phyloP scores from a whole-genome alignment of 64 coral and sea anemone species.

The Porites australiensis region DNA sequence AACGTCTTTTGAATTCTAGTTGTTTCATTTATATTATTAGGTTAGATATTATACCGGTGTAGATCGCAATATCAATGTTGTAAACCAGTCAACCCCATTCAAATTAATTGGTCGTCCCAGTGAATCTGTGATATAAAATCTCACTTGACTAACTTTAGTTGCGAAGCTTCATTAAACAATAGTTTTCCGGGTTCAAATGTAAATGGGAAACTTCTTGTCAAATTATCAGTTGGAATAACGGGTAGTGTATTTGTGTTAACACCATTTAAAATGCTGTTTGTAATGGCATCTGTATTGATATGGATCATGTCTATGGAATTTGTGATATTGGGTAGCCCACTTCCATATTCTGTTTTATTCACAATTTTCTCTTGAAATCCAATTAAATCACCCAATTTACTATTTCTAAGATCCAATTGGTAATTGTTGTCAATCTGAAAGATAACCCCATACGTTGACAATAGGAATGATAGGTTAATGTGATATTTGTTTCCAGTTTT shows the following conservation, averaged over 20 bases:
- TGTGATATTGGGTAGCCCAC: too few species aligned
- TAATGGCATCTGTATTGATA: not conserved
- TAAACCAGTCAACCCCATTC: conserved; percentile 42
- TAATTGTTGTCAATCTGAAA: too few species aligned
- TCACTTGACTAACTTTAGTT: conserved; percentile 15
- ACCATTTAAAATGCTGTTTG: conserved; percentile 14
- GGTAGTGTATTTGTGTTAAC: conserved; percentile 15
- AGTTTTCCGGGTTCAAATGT: not conserved
- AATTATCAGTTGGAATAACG: conserved; percentile 35
- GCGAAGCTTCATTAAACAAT: not conserved
- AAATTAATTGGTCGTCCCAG: conserved; percentile 18
- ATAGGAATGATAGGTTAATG: too few species aligned
- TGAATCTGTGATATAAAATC: conserved; percentile 40
- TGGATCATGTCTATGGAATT: too few species aligned
- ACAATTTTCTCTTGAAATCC: too few species aligned
- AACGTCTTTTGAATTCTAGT: conserved; percentile 26
- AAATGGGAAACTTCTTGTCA: conserved; percentile 6
- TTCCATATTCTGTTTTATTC: too few species aligned
- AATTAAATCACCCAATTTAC: too few species aligned
- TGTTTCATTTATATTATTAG: not conserved
- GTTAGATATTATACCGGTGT: not conserved
- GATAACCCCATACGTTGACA: too few species aligned
- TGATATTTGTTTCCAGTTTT: too few species aligned
- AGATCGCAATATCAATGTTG: not conserved
- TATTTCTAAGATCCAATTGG: too few species aligned